A percentile compares a stretch with the other conserved stretches of the same genome.
Conservation (phyloP, 1,140 invertebrate genomes). For the Atta cephalotes region DNA sequence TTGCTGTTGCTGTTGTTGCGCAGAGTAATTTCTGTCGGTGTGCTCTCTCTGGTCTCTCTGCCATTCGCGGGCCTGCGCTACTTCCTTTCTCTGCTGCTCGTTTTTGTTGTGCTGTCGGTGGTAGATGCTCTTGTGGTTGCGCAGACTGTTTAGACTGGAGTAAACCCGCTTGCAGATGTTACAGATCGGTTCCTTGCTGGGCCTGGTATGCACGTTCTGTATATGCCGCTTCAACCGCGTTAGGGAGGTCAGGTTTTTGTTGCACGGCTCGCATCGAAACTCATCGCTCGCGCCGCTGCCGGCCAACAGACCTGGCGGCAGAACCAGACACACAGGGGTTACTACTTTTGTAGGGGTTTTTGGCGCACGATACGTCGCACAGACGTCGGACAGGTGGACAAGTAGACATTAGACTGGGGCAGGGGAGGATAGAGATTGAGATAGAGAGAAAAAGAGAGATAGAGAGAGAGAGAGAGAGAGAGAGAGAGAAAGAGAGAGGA, state of each 20-base stretch:
- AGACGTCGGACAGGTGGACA: slow-evolving; percentile 44
- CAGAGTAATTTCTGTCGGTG: slow-evolving; percentile 71
- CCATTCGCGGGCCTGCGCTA: slow-evolving; percentile 77
- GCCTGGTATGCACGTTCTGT: slow-evolving; percentile 94
- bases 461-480: slow-evolving; percentile 38
- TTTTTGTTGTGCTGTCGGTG: slow-evolving; percentile 88
- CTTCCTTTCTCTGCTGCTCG: slow-evolving; percentile 83
- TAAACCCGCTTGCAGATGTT: slow-evolving; percentile 95
- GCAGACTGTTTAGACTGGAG: slow-evolving; percentile 94
- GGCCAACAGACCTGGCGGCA: slow-evolving; percentile 86
- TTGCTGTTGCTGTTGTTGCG: slow-evolving; percentile 71
- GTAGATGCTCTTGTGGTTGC: slow-evolving; percentile 96
- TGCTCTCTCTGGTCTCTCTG: slow-evolving; percentile 78
- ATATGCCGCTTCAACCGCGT: slow-evolving; percentile 94
- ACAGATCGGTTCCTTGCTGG: slow-evolving; percentile 94
- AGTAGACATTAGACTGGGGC: slow-evolving; percentile 49
- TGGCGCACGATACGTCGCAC: slow-evolving; percentile 63
- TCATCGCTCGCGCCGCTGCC: slow-evolving; percentile 89
- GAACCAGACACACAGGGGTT: slow-evolving; percentile 86
- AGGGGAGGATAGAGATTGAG: background rate
- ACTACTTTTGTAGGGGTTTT: slow-evolving; percentile 80
- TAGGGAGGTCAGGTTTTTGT: slow-evolving; percentile 94
- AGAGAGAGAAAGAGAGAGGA: slow-evolving; percentile 45
- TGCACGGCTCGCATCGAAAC: slow-evolving; percentile 95
- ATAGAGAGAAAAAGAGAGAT: background rate